These are phyloP conservation scores for Prionace glauca DNA, from an alignment of 2,797 vertebrate genomes.

Conservation along the genomic window DNA sequence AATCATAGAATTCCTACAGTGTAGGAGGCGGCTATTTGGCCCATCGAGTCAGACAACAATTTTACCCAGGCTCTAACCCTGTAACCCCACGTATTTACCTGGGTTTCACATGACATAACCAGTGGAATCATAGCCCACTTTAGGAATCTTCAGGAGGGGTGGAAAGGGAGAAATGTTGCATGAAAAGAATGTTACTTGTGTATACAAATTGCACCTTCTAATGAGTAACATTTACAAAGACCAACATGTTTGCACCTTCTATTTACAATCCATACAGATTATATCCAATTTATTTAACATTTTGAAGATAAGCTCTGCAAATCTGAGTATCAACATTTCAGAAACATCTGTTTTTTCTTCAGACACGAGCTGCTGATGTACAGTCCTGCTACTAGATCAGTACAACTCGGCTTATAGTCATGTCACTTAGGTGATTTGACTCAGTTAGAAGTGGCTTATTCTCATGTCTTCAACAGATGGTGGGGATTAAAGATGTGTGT, in stretches of 20 bases:
- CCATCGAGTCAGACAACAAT: no score
- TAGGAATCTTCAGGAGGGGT: not conserved
- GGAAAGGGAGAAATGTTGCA: not conserved
- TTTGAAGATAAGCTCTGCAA: not conserved
- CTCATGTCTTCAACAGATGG: not conserved
- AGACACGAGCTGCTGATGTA: not conserved
- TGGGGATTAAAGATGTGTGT: not conserved
- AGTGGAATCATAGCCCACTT: not conserved
- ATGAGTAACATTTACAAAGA: not conserved
- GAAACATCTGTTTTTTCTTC: not conserved
- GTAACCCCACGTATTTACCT: no score
- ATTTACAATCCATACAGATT: not conserved
- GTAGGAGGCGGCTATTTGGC: no score
- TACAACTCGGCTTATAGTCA: not conserved
- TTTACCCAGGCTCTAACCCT: no score
- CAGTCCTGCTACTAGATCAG: not conserved
- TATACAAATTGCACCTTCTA: no score
- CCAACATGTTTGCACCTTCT: not conserved
- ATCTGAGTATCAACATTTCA: not conserved
- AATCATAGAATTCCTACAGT: not conserved
- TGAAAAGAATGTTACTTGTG: not conserved
- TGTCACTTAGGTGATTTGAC: not conserved
- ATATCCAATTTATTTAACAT: not conserved
- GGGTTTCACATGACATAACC: not conserved
- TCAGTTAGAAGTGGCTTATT: not conserved